Conservation (phyloP, 2,888 invertebrate species). For the Papilio gigon region DNA sequence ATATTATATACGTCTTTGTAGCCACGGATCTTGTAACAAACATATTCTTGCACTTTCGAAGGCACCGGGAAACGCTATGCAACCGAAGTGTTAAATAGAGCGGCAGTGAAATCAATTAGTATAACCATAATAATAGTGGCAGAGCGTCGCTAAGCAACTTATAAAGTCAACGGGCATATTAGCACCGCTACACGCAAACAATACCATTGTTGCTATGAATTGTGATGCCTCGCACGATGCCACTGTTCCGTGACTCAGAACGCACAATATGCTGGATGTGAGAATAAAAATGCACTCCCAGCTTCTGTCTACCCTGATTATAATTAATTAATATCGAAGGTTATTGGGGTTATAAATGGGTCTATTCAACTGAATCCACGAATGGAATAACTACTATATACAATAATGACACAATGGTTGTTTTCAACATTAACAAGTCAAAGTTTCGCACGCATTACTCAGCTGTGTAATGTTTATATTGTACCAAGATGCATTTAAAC, state of each 20-base stretch:
- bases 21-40: background rate
- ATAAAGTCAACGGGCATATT: constrained; percentile 29
- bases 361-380: background rate
- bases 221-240: constrained; percentile 15
- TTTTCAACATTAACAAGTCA: background rate
- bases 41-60: constrained; percentile 1
- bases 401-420: background rate
- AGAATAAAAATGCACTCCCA: constrained; percentile 11
- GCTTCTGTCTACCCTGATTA: background rate
- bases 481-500: background rate
- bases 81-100: background rate
- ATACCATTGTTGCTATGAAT: constrained; percentile 23
- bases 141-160: constrained; percentile 25
- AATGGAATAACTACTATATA: background rate
- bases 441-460: background rate
- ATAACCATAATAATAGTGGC: constrained; percentile 22
- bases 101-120: constrained; percentile 33
- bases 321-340: background rate
- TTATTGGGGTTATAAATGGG: background rate
- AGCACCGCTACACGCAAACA: constrained; percentile 32
- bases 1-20: background rate
- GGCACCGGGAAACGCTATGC: background rate
- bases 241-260: constrained; percentile 24
- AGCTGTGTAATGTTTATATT: background rate
- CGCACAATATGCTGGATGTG: background rate